A percentile compares a stretch with the other conserved stretches of the same genome.
Conservation (phyloP, 1,140 invertebrate genomes). For the Idris sp. region DNA sequence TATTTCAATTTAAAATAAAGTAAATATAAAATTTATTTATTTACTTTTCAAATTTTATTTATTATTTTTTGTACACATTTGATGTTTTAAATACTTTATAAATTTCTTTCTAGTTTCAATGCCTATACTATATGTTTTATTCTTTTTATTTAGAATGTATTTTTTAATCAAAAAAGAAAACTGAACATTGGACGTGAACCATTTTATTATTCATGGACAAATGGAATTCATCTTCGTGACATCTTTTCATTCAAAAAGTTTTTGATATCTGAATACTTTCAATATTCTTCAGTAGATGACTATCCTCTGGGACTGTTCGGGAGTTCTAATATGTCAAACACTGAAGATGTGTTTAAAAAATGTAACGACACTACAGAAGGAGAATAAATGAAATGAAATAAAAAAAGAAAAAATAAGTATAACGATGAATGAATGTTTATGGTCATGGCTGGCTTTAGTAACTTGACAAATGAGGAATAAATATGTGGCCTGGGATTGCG, state of each 20-base stretch:
- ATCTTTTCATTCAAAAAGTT: conserved; percentile 56
- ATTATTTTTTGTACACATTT: too few relatives aligned
- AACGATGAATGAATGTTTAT: conserved; percentile 35
- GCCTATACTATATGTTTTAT: too few relatives aligned
- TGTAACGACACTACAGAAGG: not conserved
- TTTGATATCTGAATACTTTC: conserved; percentile 54
- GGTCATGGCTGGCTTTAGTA: conserved; percentile 8
- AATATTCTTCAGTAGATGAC: conserved; percentile 33
- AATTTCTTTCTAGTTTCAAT: too few relatives aligned
- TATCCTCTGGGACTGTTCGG: conserved; percentile 36
- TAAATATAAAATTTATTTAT: too few relatives aligned
- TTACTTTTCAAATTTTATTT: too few relatives aligned
- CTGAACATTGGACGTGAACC: conserved; percentile 4
- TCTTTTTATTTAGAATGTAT: too few relatives aligned
- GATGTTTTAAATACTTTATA: too few relatives aligned
- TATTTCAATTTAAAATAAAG: too few relatives aligned
- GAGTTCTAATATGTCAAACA: conserved; percentile 46
- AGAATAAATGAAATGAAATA: not conserved
- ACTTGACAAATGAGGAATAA: conserved; percentile 54
- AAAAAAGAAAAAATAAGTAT: not conserved
- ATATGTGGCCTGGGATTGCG: conserved; percentile 44
- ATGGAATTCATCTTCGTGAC: conserved; percentile 50
- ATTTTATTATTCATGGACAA: conserved; percentile 56
- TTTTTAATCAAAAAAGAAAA: too few relatives aligned
- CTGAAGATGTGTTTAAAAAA: conserved; percentile 16